These are phyloP conservation scores for Phanerotoma sp. DNA, from an alignment of 2,888 invertebrate species.

Conservation along the genomic window DNA sequence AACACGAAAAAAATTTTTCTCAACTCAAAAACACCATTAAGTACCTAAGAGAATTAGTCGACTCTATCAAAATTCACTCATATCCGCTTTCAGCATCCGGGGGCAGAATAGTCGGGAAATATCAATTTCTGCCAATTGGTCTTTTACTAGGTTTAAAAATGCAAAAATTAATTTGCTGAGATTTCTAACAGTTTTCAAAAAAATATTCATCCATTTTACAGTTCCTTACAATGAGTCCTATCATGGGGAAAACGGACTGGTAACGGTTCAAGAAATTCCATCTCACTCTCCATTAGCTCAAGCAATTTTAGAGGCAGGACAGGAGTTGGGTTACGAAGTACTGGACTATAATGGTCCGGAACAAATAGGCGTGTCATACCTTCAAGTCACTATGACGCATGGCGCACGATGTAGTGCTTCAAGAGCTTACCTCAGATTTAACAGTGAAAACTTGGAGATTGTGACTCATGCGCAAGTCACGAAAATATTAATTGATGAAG, in stretches of 20 bases:
- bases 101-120: too few relatives aligned
- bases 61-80: too few relatives aligned
- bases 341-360: conserved; percentile 57
- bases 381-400: conserved; percentile 60
- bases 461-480: conserved; percentile 47
- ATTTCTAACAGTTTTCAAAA: too few relatives aligned
- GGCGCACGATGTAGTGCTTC: conserved; percentile 61
- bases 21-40: too few relatives aligned
- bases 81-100: too few relatives aligned
- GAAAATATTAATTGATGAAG: conserved; percentile 43
- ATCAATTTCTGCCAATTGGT: too few relatives aligned
- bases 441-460: conserved; percentile 49
- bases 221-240: conserved; percentile 60
- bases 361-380: conserved; percentile 60
- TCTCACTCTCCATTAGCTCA: conserved; percentile 52
- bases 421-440: conserved; percentile 61
- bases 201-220: conserved; percentile 59
- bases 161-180: too few relatives aligned
- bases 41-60: too few relatives aligned
- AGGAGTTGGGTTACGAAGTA: conserved; percentile 51
- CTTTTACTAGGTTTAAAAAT: too few relatives aligned
- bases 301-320: conserved; percentile 53
- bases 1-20: too few relatives aligned
- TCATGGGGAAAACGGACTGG: conserved; percentile 53
- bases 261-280: conserved; percentile 54